Base-by-base conservation (phyloP, 2,888 invertebrate genomes). In the Axea sp. region DNA sequence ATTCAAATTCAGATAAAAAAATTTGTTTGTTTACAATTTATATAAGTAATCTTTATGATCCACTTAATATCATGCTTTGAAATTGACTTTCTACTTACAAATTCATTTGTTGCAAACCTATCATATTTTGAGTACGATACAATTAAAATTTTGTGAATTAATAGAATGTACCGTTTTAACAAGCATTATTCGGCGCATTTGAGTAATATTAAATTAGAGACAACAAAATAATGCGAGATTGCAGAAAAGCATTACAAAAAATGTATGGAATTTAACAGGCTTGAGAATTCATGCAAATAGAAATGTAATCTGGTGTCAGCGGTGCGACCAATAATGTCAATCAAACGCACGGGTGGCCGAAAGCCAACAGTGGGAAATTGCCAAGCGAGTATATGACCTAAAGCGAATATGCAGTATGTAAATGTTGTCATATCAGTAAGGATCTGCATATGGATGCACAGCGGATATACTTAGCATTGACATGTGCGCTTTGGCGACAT, bases 261-360 rank as follows among this genome's bases (percentile, higher is more conserved):
- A 64, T 64, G 69, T 39, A 15, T 59, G 69, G 69, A 81, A 81
- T 82, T 80, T 81, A 85, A 84, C 80, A 81, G 80, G 80, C 82
- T 78, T 81, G 85, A 81, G 85, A 85, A 86, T 85, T 83, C 87
- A 87, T 87, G 87, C 86, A 87, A 87, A 87, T 87, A 86, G 86
- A 87, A 86, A 87, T 86, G 86, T 87, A 87, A 87, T 86, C 87
- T 86, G 86, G 87, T 87, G 87, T 86, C 87, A 86, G 86, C 86
- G 84, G 85, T 82, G 83, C 84, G 83, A 86, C 86, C 87, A 87
- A 87, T 87, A 87, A 87, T 86, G 87, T 87, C 87, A 87, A 87
- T 87, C 87, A 87, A 87, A 86, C 84, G 83, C 85, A 84, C 85
- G 85, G 84, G 84, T 83, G 82, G 85, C 82, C 82, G 85, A 85